Percentiles rank a stretch among this genome's conserved stretches.
Evolutionary conservation across 2,113 vertebrate species (phyloP).

Genomic region (Elephas maximus): DNA sequence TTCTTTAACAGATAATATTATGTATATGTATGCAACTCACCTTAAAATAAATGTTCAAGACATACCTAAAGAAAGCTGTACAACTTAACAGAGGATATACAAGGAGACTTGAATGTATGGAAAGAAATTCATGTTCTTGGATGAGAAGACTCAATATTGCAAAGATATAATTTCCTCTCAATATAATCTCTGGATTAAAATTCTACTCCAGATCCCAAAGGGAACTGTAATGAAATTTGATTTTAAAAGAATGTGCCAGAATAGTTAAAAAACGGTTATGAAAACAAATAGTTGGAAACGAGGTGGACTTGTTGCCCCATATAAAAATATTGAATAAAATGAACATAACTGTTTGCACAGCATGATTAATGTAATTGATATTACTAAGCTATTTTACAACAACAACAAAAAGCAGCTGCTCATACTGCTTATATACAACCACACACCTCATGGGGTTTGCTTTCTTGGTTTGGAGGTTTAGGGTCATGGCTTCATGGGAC

Average conservation of each 20-base stretch:
- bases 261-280: neutral
- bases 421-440: neutral
- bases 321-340: neutral
- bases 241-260: slow-evolving; percentile 6
- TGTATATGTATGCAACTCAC: neutral
- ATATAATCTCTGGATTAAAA: neutral
- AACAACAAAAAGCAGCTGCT: neutral
- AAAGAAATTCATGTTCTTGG: neutral
- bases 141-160: neutral
- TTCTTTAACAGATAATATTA: neutral
- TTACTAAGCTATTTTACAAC: neutral
- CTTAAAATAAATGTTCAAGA: neutral
- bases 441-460: neutral
- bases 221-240: neutral
- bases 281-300: neutral
- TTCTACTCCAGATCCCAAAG: neutral
- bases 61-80: neutral
- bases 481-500: neutral
- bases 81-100: neutral
- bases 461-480: neutral
- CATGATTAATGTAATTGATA: neutral
- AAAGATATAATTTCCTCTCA: neutral
- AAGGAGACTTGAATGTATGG: neutral
- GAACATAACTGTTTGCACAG: neutral
- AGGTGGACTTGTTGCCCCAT: neutral